These are phyloP conservation scores for Cryptotermes secundus DNA, from an alignment of 1,140 invertebrate genomes.

Conservation along the genomic window DNA sequence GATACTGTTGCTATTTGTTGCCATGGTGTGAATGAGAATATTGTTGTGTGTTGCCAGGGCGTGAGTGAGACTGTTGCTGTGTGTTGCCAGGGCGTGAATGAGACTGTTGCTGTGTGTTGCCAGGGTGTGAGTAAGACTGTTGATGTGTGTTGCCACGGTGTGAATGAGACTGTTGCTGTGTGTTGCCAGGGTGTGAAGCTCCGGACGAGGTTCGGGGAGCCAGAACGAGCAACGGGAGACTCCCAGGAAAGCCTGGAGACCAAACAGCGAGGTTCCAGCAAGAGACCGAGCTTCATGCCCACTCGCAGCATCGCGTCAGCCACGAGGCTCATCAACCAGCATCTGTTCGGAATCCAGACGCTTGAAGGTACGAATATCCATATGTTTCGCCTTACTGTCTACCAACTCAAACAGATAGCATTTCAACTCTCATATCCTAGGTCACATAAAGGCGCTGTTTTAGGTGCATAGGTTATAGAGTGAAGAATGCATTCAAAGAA, in stretches of 20 bases:
- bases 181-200: constrained; percentile 38
- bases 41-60: no score
- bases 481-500: no score
- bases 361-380: constrained; percentile 49
- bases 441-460: no score
- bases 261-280: constrained; percentile 42
- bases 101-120: not conserved
- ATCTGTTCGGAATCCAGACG: constrained; percentile 66
- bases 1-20: no score
- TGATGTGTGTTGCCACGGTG: not conserved
- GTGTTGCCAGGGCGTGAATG: not conserved
- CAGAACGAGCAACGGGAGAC: constrained; percentile 41
- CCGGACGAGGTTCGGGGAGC: constrained; percentile 47
- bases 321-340: constrained; percentile 71
- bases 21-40: no score
- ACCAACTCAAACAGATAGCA: no score
- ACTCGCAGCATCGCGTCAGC: constrained; percentile 67
- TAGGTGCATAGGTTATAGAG: no score
- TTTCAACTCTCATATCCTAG: no score
- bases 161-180: not conserved
- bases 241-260: constrained; percentile 55
- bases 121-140: no score
- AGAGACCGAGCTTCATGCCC: constrained; percentile 59
- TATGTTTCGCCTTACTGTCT: no score
- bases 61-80: no score